phyloP scores from a whole-genome alignment of 2,888 invertebrate species.

The Agriopis leucophaearia region DNA sequence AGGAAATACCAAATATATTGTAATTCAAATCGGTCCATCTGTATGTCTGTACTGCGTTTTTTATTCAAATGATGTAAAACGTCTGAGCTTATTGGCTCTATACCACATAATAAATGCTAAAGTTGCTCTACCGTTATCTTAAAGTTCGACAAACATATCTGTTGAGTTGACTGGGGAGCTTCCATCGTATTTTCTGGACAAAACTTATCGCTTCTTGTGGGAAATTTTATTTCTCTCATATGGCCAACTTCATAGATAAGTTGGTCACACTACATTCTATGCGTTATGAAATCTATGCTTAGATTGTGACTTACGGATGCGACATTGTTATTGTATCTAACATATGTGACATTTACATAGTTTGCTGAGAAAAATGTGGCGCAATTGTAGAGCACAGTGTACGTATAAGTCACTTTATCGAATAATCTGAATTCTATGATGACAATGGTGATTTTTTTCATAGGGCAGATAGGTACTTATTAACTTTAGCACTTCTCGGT shows the following conservation, averaged over 20 bases:
- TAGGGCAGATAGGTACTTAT: not conserved
- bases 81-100: conserved; percentile 52
- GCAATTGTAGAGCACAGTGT: conserved; percentile 33
- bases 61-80: conserved; percentile 57
- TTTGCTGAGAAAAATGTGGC: conserved; percentile 40
- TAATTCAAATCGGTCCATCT: conserved; percentile 60
- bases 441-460: not conserved
- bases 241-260: conserved; percentile 41
- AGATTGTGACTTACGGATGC: conserved; percentile 45
- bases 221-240: not conserved
- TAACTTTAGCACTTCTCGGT: not conserved
- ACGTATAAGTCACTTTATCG: not conserved
- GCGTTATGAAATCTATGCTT: conserved; percentile 56
- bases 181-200: not conserved
- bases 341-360: conserved; percentile 23
- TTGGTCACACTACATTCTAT: conserved; percentile 46
- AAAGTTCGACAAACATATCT: not conserved
- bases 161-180: not conserved
- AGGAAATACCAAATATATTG: conserved; percentile 58
- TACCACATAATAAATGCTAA: conserved; percentile 38
- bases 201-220: not conserved
- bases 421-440: not conserved
- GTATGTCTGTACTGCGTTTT: conserved; percentile 56
- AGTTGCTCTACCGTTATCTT: conserved; percentile 15
- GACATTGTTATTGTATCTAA: conserved; percentile 38